Evolutionary conservation across 2,113 vertebrate species (phyloP), one percentile per base, ranked within the genome.

Genomic region (Neodon shergylaensis): DNA sequence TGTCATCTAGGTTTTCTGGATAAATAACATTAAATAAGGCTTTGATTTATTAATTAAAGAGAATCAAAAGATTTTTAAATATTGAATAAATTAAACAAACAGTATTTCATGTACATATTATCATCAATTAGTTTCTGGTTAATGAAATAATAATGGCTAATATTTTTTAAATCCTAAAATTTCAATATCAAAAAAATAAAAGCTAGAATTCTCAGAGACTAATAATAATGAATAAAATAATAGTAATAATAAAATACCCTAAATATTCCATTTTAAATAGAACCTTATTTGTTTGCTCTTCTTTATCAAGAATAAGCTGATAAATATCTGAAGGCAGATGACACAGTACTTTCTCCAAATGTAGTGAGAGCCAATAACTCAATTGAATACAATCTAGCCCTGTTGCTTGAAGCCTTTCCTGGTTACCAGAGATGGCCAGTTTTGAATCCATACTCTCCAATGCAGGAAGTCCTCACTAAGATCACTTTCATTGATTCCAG

Each of bases 31-130:
- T 68, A 47, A 90, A 42, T 73, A 49, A 68, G 52, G 7, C 16
- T 42, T 52, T 92, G 42, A 47, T 66, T 84, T 94, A 92, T 44
- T 70, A 91, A 76, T 44, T 78, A 21, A 92, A 92, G 10, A 89
- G 70, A 90, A 77, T 39, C 7, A 76, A 94, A 94, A 72, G 10
- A 70, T n/a, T 33, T 33, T 14, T 10, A 81, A 84, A 89, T 8
- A 39, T 26, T 68, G 13, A 52, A 4, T 92, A 76, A 87, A 94
- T 78, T 90, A 78, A 26, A 44, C 3, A 1, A 90, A 33, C 74
- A 90, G 14, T 21, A 47, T 63, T 90, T n/a, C 9, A 47, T 16
- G 16, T 13, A 31, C 36, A 39, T 10, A 58, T 77, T 94, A 78
- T 73, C 24, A 76, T 93, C 19, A 63, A 16, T 77, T 52, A 52